phyloP scores from a whole-genome alignment of 2,797 vertebrate species.

The Eptatretus atami region DNA sequence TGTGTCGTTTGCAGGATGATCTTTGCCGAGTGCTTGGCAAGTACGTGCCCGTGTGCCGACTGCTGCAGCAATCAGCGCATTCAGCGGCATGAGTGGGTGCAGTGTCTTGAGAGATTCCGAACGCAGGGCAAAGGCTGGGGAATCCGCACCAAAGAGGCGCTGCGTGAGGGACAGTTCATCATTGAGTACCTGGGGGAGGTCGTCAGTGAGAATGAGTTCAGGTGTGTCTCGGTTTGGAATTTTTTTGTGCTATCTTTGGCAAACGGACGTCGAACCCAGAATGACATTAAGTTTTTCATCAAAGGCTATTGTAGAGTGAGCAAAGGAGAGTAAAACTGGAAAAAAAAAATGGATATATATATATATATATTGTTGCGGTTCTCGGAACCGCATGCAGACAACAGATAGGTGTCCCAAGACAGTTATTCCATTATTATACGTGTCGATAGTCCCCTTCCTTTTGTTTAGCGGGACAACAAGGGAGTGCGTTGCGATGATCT shows the following conservation, averaged over 20 bases:
- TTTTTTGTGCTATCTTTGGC: too few relatives aligned
- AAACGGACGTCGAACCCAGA: too few relatives aligned
- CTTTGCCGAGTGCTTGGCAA: slow-evolving; percentile 73
- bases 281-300: too few relatives aligned
- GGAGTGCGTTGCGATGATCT: too few relatives aligned
- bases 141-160: slow-evolving; percentile 67
- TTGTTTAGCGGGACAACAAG: too few relatives aligned
- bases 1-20: slow-evolving; percentile 40
- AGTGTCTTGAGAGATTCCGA: slow-evolving; percentile 74
- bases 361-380: too few relatives aligned
- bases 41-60: slow-evolving; percentile 56
- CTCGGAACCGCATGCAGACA: too few relatives aligned
- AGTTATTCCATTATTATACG: too few relatives aligned
- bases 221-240: slow-evolving; percentile 18
- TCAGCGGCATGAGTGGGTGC: slow-evolving; percentile 89
- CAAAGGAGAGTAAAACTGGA: not conserved
- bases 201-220: slow-evolving; percentile 87
- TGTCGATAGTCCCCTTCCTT: too few relatives aligned
- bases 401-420: too few relatives aligned
- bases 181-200: slow-evolving; percentile 94
- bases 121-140: slow-evolving; percentile 95
- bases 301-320: too few relatives aligned
- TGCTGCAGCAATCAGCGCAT: slow-evolving; percentile 78
- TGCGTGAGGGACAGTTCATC: slow-evolving; percentile 76
- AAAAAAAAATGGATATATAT: not conserved